Conservation (phyloP, 2,113 vertebrate species). For the Salvelinus namaycush region DNA sequence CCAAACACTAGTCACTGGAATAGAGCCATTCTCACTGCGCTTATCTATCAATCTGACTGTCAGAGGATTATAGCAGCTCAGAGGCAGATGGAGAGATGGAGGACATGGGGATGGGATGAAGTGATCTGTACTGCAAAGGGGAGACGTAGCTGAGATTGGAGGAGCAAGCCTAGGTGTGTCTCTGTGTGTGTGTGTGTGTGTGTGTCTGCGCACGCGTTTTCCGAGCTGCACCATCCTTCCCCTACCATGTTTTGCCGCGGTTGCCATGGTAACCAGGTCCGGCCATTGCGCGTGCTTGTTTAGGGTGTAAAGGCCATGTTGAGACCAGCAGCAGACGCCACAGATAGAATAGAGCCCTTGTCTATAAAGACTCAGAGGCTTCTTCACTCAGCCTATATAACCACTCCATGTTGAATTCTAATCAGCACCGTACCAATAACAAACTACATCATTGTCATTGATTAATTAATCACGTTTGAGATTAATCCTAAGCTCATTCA, state of each 20-base stretch:
- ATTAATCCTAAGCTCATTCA: conserved; percentile 43
- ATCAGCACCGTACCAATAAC: too few species aligned
- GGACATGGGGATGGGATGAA: too few species aligned
- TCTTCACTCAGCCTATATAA: background rate
- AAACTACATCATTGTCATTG: background rate
- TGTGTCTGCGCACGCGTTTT: background rate
- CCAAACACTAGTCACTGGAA: too few species aligned
- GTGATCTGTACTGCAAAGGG: too few species aligned
- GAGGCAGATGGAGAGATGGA: background rate
- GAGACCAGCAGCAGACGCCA: background rate
- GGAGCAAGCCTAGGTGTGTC: background rate
- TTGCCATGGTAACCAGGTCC: conserved; percentile 53
- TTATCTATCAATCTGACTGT: background rate
- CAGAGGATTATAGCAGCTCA: background rate
- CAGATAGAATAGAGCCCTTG: background rate
- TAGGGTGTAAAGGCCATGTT: conserved; percentile 34
- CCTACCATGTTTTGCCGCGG: conserved; percentile 53
- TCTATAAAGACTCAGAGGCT: too few species aligned
- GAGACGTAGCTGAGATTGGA: too few species aligned
- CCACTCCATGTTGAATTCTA: background rate
- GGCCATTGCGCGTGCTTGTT: conserved; percentile 5
- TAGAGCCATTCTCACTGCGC: background rate
- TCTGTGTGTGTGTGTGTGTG: background rate
- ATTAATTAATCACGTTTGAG: conserved; percentile 31
- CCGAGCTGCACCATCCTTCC: conserved; percentile 17